phyloP scores from a whole-genome alignment of 2,888 invertebrate species.

The Mythimna vitellina region DNA sequence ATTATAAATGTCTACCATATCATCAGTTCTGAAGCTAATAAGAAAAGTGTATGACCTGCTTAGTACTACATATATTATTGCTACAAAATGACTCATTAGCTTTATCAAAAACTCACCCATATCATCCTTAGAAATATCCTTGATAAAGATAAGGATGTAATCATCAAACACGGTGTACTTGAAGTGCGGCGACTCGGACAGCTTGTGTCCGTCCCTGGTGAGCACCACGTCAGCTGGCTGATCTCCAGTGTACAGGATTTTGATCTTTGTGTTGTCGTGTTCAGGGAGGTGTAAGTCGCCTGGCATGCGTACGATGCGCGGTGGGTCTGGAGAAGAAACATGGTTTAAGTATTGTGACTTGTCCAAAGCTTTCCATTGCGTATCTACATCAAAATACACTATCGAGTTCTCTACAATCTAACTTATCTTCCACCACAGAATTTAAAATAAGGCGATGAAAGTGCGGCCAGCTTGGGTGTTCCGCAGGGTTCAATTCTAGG shows the following conservation, averaged over 20 bases:
- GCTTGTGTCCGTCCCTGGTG: slow-evolving; percentile 94
- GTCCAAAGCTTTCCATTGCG: not conserved
- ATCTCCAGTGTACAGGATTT: slow-evolving; percentile 98
- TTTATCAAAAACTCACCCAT: slow-evolving; percentile 92
- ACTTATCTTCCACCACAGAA: not conserved
- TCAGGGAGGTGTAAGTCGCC: slow-evolving; percentile 97
- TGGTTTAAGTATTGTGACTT: not conserved
- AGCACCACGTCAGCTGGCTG: slow-evolving; percentile 98
- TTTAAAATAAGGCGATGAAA: not conserved
- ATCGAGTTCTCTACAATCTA: not conserved
- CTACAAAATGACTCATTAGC: not conserved
- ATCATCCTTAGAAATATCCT: slow-evolving; percentile 97
- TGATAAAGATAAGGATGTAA: slow-evolving; percentile 98
- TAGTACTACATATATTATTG: not conserved
- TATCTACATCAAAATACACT: not conserved
- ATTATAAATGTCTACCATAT: no score
- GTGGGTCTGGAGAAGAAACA: slow-evolving; percentile 93
- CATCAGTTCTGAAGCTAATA: no score
- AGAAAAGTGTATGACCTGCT: no score
- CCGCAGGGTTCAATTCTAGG: not conserved
- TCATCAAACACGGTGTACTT: slow-evolving; percentile 99
- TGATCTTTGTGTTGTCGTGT: slow-evolving; percentile 99
- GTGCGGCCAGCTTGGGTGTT: not conserved
- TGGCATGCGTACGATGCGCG: slow-evolving; percentile 97
- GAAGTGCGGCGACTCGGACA: slow-evolving; percentile 94